Base-by-base conservation (phyloP, 1,140 invertebrate genomes). In the Sminthurides bifidus region DNA sequence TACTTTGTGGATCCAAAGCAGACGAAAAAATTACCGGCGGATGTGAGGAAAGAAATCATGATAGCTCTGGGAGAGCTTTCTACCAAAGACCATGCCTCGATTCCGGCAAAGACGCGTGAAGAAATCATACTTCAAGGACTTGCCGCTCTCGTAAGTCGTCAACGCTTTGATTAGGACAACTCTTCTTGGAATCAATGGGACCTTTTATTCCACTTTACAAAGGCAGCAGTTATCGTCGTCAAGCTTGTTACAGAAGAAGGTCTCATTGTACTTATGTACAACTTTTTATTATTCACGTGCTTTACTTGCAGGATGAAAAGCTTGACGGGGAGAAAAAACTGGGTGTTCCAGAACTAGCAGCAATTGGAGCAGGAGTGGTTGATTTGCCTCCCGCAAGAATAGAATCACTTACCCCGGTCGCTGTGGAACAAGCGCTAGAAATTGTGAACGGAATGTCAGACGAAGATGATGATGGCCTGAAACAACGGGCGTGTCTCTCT, bases 51-150 rank as follows among this genome's bases (percentile, higher is more conserved):
- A 31, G 61, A 64, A 56, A 59, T 64, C 24, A 58, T 64, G 58
- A 60, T 64, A 48, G 61, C 61, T 3, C 33, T 64, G 48, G 61
- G 61, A 14, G 58, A 60, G 43, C 27, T 64, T 1, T 54, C 49
- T 5, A 60, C 61, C 12, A 64, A 64, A 44, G 61, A 64, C 40
- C 54, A 60, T 37, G 57, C 58, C 2, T 26, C 51, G 2, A 58
- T 64, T 49, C 61, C 61, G 12, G 38, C 24, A 23, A 60, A 56
- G 30, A 64, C 61, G 10, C 17, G 61, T n/a, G 56, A 64, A 35
- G 55, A 58, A 27, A 64, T 60, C 24, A 58, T 64, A 45, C 35
- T 64, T 15, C 61, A 64, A 56, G 61, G 61, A 49, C 37, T 64
- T 5, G 54, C 52, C 19, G 61, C 61, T 26, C 33, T 60, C 27